Evolutionary conservation across 2,113 vertebrate species (phyloP).

Genomic region (Phyllostomus hastatus): DNA sequence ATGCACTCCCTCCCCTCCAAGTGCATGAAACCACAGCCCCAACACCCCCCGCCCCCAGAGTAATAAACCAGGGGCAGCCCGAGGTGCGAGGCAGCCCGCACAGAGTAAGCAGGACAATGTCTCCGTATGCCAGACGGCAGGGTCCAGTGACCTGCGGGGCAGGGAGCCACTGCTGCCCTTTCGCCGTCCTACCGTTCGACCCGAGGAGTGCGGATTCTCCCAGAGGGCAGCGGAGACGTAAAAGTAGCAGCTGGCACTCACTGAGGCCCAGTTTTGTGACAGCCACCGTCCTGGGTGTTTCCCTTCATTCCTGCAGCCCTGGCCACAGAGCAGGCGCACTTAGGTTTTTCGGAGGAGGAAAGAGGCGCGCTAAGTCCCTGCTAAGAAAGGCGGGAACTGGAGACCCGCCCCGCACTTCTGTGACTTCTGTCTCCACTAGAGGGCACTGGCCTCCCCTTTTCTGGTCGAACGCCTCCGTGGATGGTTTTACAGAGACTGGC

Average conservation of each 20-base stretch:
- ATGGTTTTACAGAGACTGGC: neutral
- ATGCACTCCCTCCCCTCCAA: neutral
- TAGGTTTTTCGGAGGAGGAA: neutral
- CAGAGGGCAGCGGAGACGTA: neutral
- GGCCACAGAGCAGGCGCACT: neutral
- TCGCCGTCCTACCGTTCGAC: neutral
- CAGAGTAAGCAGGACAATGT: neutral
- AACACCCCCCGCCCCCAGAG: neutral
- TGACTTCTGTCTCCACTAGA: neutral
- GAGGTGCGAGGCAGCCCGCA: neutral
- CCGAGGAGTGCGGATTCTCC: neutral
- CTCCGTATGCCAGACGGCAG: neutral
- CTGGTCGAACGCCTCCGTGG: neutral
- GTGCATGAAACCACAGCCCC: neutral
- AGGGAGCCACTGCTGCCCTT: neutral
- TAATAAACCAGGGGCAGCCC: neutral
- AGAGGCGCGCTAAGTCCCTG: neutral
- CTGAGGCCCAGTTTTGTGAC: neutral
- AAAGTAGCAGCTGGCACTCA: conserved; percentile 9
- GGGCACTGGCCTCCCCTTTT: neutral
- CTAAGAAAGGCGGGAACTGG: neutral
- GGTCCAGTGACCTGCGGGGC: neutral
- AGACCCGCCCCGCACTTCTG: too few species aligned
- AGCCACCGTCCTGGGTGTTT: neutral
- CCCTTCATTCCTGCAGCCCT: neutral